Conservation (phyloP, 2,113 vertebrate genomes). For the Podiceps cristatus region DNA sequence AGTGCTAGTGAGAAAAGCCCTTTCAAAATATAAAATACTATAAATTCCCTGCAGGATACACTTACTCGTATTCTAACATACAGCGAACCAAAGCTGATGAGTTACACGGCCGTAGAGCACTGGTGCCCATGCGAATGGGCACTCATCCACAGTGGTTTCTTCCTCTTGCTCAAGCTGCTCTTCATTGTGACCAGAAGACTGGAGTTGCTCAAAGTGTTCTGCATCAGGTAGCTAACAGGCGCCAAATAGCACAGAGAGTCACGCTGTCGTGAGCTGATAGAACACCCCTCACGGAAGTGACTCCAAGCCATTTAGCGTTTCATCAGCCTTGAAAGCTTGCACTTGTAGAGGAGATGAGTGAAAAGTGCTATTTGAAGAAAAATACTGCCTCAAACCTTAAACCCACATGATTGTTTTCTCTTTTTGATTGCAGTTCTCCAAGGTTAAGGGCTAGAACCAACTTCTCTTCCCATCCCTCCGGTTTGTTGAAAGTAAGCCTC, state of each 20-base stretch:
- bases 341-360: background rate
- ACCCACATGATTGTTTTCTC: background rate
- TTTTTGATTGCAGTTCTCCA: background rate
- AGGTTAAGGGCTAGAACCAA: background rate
- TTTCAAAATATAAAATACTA: background rate
- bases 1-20: background rate
- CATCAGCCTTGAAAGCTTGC: background rate
- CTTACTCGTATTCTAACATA: background rate
- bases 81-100: background rate
- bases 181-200: background rate
- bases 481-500: background rate
- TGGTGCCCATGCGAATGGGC: background rate
- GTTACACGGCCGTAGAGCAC: background rate
- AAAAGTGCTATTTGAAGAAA: background rate
- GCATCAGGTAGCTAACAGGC: background rate
- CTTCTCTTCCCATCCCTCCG: background rate
- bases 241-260: background rate
- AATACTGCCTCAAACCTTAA: background rate
- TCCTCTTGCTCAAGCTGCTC: background rate
- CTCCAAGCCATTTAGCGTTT: background rate
- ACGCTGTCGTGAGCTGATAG: background rate
- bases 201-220: background rate
- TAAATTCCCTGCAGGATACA: background rate
- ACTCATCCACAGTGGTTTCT: background rate
- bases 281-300: background rate